phyloP scores from a whole-genome alignment of 2,888 invertebrate species.

The Andrena camellia region DNA sequence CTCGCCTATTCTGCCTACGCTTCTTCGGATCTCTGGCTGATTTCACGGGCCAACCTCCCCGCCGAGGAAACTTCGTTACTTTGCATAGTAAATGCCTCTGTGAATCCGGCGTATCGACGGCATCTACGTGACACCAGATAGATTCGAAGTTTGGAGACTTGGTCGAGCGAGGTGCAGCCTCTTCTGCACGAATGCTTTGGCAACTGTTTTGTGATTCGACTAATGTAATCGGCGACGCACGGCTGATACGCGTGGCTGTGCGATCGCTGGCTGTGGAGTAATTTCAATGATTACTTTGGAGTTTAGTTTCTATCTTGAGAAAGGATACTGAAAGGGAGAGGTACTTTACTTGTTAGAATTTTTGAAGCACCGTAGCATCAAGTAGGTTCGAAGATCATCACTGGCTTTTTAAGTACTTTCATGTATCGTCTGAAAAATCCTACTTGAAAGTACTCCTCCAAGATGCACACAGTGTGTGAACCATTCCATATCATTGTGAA shows the following conservation, averaged over 20 bases:
- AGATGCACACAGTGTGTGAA: not conserved
- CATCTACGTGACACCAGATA: conserved; percentile 48
- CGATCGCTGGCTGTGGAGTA: not conserved
- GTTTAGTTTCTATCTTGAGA: not conserved
- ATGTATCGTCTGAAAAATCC: too few species aligned
- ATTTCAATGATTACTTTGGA: not conserved
- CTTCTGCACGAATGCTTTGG: not conserved
- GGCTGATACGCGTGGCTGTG: not conserved
- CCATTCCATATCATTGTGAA: not conserved
- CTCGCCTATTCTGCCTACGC: conserved; percentile 48
- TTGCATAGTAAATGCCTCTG: conserved; percentile 48
- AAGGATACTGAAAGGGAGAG: too few species aligned
- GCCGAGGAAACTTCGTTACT: conserved; percentile 62
- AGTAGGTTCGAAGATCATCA: too few species aligned
- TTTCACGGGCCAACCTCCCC: conserved; percentile 32
- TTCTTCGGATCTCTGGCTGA: conserved; percentile 36
- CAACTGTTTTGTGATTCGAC: conserved; percentile 25
- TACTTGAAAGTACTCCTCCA: too few species aligned
- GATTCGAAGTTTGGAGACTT: conserved; percentile 24
- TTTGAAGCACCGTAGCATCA: too few species aligned
- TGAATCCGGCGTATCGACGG: conserved; percentile 44
- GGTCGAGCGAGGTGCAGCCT: not conserved
- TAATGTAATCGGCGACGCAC: not conserved
- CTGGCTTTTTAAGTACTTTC: too few species aligned
- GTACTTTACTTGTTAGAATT: too few species aligned